Base-by-base conservation (phyloP, 2,888 invertebrate species). In the Drosophila aldrichi region DNA sequence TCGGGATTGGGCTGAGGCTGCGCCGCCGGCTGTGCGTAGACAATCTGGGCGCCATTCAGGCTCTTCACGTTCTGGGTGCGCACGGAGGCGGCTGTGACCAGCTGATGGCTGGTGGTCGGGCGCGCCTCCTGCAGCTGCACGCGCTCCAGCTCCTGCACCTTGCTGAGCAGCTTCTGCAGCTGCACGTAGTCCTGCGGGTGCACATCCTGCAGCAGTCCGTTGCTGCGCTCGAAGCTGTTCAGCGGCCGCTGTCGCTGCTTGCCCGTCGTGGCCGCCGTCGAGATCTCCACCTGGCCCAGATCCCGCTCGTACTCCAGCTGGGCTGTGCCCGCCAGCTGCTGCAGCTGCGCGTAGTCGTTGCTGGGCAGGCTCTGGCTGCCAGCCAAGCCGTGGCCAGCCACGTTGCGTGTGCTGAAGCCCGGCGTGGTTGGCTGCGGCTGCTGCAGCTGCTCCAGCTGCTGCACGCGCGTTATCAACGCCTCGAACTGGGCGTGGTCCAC, bases 151-250 rank as follows among this genome's bases (percentile, higher is more conserved):
- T 92, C 92, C 57, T 91, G 90, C 8, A 94, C 93, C 48, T 94
- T 93, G 46, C 92, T 93, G 38, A 94, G 84, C 3, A 94, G 82
- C 81, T 94, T 93, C 51, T 93, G 93, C 12, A 94, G 79, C 76
- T 94, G 94, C 25, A 93, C 91, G 51, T 94, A 93, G 75, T 95
- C 95, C 52, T 94, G 94, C 40, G 94, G 93, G 41, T 94, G 92
- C 0, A 91, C 91, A 20, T 91, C 88, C 16, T 79, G 88, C 40
- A 91, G 69, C 61, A 90, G 81, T 5, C 90, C 91, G 22, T 91
- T 91, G 43, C 89, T 91, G 0, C 89, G 74, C 63, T 91, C 91
- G 8, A 91, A 90, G 59, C 52, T 78, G 70, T 18, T 79, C 16
- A 75, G 29, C 0, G 79, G 86, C 0, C 72, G 65, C 43, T 79